Conservation (phyloP, 2,888 invertebrate genomes). For the Apoderus coryli region DNA sequence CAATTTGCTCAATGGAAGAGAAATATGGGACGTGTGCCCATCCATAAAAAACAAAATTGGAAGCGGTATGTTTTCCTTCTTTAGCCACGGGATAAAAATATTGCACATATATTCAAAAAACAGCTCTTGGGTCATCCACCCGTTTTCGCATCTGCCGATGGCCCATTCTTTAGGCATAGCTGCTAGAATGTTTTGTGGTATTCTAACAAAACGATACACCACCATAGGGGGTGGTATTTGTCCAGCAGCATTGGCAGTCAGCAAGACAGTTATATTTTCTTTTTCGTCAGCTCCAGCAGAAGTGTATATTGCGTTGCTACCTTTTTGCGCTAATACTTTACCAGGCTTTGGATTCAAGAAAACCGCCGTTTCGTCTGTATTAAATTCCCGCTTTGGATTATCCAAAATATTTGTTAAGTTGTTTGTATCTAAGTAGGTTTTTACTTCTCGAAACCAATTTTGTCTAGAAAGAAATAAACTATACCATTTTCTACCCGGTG, state of each 20-base stretch:
- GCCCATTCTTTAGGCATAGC: slow-evolving; percentile 25
- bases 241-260: slow-evolving; percentile 7
- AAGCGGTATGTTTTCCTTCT: slow-evolving; percentile 22
- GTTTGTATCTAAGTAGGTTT: too few species aligned
- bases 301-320: background rate
- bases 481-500: too few species aligned
- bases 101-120: slow-evolving; percentile 29
- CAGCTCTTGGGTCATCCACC: slow-evolving; percentile 30
- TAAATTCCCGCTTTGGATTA: slow-evolving; percentile 6
- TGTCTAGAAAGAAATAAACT: too few species aligned
- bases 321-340: slow-evolving; percentile 2
- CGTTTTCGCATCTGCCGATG: slow-evolving; percentile 28
- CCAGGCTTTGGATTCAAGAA: slow-evolving; percentile 4
- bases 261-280: slow-evolving; percentile 5
- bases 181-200: slow-evolving; percentile 17
- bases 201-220: slow-evolving; percentile 9
- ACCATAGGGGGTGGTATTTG: background rate
- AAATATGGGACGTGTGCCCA: slow-evolving; percentile 28
- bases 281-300: slow-evolving; percentile 4
- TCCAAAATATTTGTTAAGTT: too few species aligned
- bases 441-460: too few species aligned
- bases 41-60: slow-evolving; percentile 29
- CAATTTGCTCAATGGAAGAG: slow-evolving; percentile 25
- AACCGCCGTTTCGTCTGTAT: slow-evolving; percentile 6
- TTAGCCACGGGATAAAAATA: slow-evolving; percentile 27